These are phyloP conservation scores for Eugnorisma glareosa DNA, from an alignment of 2,888 invertebrate genomes.

Conservation along the genomic window DNA sequence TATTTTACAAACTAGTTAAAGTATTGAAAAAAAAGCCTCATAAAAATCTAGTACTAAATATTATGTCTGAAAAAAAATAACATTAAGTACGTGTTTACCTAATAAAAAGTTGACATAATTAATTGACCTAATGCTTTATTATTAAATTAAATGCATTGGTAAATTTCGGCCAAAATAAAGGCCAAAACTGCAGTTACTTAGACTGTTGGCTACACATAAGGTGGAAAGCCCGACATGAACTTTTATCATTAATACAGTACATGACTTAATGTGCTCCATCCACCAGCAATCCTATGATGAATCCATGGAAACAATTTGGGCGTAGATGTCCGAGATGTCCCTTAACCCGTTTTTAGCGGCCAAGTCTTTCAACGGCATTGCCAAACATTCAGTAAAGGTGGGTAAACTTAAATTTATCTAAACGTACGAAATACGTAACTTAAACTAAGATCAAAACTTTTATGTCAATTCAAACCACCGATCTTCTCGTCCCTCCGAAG, in stretches of 20 bases:
- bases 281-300: neutral
- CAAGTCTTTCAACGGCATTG: neutral
- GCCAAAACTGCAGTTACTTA: neutral
- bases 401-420: neutral
- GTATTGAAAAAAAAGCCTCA: neutral
- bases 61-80: neutral
- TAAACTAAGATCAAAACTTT: slow-evolving; percentile 1
- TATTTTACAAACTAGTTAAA: neutral
- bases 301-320: neutral
- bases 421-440: neutral
- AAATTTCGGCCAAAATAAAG: neutral
- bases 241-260: neutral
- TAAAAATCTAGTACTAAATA: neutral
- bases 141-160: slow-evolving; percentile 17
- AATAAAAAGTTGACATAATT: neutral
- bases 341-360: neutral
- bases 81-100: neutral
- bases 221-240: neutral
- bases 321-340: too few species aligned
- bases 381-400: neutral
- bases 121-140: neutral
- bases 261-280: neutral
- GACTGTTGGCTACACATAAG: neutral
- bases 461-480: slow-evolving; percentile 15
- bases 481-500: neutral